Evolutionary conservation across 2,797 vertebrate genomes (phyloP).

Genomic region (Poecilia gillii): DNA sequence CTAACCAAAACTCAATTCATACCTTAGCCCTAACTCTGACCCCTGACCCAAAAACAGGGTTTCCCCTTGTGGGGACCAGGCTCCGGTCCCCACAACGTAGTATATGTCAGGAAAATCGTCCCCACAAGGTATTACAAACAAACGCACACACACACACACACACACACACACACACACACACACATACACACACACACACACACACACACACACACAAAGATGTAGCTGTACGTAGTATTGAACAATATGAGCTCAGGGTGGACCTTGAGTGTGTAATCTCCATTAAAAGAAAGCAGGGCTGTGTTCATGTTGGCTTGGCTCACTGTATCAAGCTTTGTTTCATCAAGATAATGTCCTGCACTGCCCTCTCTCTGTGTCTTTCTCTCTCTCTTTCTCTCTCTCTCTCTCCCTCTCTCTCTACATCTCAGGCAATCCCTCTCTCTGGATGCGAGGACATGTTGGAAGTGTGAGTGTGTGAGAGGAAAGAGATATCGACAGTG

Average conservation of each 20-base stretch:
- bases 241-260: slow-evolving; percentile 72
- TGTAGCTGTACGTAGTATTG: slow-evolving; percentile 44
- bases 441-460: slow-evolving; percentile 28
- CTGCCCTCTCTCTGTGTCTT: slow-evolving; percentile 4
- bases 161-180: slow-evolving; percentile 16
- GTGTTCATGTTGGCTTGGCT: slow-evolving; percentile 70
- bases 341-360: slow-evolving; percentile 81
- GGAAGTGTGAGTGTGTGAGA: slow-evolving; percentile 10
- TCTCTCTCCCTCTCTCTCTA: slow-evolving; percentile 19
- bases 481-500: slow-evolving; percentile 57
- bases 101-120: too few relatives aligned
- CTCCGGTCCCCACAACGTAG: too few relatives aligned
- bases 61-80: too few relatives aligned
- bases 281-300: slow-evolving; percentile 73
- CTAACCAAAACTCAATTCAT: too few relatives aligned
- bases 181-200: slow-evolving; percentile 15
- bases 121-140: slow-evolving; percentile 20
- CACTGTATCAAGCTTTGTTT: slow-evolving; percentile 69
- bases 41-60: too few relatives aligned
- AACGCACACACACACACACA: slow-evolving; percentile 7
- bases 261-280: slow-evolving; percentile 70
- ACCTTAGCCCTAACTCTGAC: too few relatives aligned
- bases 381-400: slow-evolving; percentile 5
- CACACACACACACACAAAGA: slow-evolving; percentile 16
- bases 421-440: slow-evolving; percentile 42